Conservation (phyloP, 2,113 vertebrate genomes). For the Lasiurus borealis region DNA sequence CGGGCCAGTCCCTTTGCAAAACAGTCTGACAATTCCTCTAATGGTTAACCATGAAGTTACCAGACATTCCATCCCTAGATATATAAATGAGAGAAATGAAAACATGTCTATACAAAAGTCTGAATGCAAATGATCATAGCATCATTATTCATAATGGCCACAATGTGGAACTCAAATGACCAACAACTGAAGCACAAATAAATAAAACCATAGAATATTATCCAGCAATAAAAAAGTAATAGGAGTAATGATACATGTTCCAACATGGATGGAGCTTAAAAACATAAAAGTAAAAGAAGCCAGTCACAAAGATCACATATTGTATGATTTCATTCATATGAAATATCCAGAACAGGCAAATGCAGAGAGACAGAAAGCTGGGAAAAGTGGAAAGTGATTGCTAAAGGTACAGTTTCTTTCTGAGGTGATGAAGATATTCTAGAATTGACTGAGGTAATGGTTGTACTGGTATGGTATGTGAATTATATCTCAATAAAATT, state of each 20-base stretch:
- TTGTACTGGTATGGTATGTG: background rate
- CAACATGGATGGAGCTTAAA: background rate
- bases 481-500: background rate
- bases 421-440: background rate
- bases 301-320: background rate
- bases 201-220: background rate
- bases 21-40: background rate
- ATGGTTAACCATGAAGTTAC: background rate
- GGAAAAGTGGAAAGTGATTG: background rate
- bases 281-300: background rate
- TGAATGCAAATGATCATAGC: background rate
- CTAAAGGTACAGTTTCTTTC: background rate
- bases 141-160: background rate
- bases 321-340: background rate
- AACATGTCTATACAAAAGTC: background rate
- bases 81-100: background rate
- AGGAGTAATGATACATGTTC: background rate
- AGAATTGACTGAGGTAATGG: background rate
- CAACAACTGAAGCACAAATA: background rate
- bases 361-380: background rate
- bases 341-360: background rate
- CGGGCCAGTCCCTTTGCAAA: background rate
- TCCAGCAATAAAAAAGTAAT: background rate
- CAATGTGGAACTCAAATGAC: background rate
- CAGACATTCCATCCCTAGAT: slow-evolving; percentile 7